phyloP scores from a whole-genome alignment of 2,113 vertebrate species.

The Sinocyclocheilus rhinocerous region DNA sequence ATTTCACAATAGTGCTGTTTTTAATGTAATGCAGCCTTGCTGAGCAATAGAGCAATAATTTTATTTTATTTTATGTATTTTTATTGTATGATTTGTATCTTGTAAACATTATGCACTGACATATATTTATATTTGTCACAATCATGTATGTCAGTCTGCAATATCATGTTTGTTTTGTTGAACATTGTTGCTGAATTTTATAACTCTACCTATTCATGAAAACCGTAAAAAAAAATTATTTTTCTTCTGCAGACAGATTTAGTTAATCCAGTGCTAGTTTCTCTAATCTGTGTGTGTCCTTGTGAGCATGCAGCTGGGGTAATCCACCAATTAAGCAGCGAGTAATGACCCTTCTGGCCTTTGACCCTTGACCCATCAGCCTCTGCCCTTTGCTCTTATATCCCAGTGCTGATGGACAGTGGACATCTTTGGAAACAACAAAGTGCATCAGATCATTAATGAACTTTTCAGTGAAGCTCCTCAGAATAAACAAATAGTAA shows the following conservation, averaged over 20 bases:
- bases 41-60: not conserved
- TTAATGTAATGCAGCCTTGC: not conserved
- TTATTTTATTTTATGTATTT: not conserved
- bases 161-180: not conserved
- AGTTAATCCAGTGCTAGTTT: constrained; percentile 13
- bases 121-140: not conserved
- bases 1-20: not conserved
- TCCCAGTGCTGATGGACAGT: constrained; percentile 45
- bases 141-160: not conserved
- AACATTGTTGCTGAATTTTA: not conserved
- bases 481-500: not conserved
- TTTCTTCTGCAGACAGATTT: not conserved
- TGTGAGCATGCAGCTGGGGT: constrained; percentile 33
- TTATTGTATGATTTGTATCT: not conserved
- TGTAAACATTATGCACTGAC: not conserved
- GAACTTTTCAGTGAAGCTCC: not conserved
- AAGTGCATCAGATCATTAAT: constrained; percentile 28
- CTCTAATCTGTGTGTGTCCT: not conserved
- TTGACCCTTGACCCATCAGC: constrained; percentile 36
- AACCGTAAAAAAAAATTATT: no score
- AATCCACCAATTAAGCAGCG: constrained; percentile 53
- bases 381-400: constrained; percentile 46
- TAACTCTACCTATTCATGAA: not conserved
- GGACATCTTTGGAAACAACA: constrained; percentile 40
- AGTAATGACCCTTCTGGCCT: constrained; percentile 41